Base-by-base conservation (phyloP, 2,113 vertebrate genomes). In the Nesospiza acunhae region DNA sequence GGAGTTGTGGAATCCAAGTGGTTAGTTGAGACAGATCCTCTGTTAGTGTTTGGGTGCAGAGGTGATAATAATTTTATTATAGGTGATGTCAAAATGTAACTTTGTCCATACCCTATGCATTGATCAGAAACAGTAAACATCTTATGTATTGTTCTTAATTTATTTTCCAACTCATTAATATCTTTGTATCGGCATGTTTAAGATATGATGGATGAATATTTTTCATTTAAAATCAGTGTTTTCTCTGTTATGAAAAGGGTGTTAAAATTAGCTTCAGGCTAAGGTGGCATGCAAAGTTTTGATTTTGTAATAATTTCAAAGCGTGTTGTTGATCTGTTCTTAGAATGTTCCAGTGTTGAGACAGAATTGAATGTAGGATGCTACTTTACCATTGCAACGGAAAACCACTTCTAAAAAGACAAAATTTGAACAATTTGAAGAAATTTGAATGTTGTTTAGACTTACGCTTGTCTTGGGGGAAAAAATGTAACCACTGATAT, bases 351-450 rank as follows among this genome's bases (percentile, higher is more conserved):
- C 59, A 47, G 24, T 74, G 53, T 83, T 95, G 58, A 74, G 46
- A 21, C 35, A 50, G 15, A 69, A 50, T 12, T 85, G 16, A 77
- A 58, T 28, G 26, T 31, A 69, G 46, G 30, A 47, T 84, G 20
- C 22, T 69, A 16, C 39, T 91, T 94, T 47, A 24, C 4, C 5
- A 9, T 73, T 4, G 7, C 68, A 59, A 84, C 82, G 37, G 74
- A 66, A 89, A 90, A 74, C 37, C 15, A 49, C 64, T 91, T 96
- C 41, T 95, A 63, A 87, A 75, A 67, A 62, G 42, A 13, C 14
- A 69, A 66, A 69, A 69, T 55, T 49, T 82, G 37, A 76, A 83
- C 72, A 37, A 73, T n/a, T n/a, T n/a, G n/a, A n/a, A n/a, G n/a
- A n/a, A n/a, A n/a, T n/a, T n/a, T n/a, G n/a, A 78, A 79, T 20